Percentiles rank a stretch among this genome's conserved stretches.
These are phyloP conservation scores for Corvus hawaiiensis DNA, from an alignment of 2,113 vertebrate genomes.

Conservation along the genomic window DNA sequence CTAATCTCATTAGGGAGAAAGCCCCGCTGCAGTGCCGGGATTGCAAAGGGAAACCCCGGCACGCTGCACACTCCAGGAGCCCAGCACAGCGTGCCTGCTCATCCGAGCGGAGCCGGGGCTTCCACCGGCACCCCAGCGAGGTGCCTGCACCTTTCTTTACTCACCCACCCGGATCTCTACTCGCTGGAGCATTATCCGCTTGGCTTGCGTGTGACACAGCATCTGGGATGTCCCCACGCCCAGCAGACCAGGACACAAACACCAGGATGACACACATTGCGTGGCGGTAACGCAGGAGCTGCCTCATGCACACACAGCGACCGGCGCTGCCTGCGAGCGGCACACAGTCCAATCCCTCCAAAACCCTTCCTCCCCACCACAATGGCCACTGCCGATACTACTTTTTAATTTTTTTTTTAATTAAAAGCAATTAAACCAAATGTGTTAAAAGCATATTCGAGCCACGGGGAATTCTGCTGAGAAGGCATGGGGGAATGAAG, in stretches of 20 bases:
- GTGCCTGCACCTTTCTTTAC: background rate
- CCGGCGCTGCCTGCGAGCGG: background rate
- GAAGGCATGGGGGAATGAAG: background rate
- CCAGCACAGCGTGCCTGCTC: background rate
- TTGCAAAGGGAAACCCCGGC: background rate
- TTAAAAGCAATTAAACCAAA: background rate
- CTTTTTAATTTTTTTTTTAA: background rate
- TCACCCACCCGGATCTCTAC: background rate
- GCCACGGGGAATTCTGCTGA: background rate
- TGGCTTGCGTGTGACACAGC: background rate
- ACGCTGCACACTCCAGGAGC: background rate
- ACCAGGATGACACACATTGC: background rate
- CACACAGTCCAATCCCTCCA: background rate
- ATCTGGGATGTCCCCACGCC: background rate
- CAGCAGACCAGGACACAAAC: background rate
- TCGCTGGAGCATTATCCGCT: background rate
- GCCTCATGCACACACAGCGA: background rate
- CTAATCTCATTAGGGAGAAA: conserved; percentile 37
- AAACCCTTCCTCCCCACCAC: background rate
- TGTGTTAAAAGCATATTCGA: background rate
- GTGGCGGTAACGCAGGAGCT: fast-evolving
- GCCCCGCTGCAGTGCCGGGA: background rate
- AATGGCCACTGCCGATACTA: background rate
- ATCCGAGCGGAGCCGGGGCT: fast-evolving
- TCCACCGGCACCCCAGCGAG: background rate